Conservation (phyloP, 1,140 invertebrate species). For the Cataglyphis hispanica region DNA sequence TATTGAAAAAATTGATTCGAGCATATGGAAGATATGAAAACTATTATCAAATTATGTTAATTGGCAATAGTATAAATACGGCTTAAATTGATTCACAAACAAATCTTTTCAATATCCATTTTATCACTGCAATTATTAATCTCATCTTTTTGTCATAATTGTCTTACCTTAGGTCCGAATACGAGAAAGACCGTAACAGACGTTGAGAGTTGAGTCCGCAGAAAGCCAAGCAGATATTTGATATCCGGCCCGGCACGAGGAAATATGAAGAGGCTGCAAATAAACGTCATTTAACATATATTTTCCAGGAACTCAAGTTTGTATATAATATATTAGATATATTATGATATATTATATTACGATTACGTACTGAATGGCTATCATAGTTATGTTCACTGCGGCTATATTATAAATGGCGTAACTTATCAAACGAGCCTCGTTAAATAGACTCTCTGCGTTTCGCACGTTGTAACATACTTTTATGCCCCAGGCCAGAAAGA, state of each 20-base stretch:
- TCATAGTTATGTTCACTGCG: conserved; percentile 95
- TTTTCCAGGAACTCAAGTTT: neutral
- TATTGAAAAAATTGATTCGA: neutral
- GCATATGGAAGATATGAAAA: neutral
- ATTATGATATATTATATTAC: conserved; percentile 2
- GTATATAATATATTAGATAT: conserved; percentile 18
- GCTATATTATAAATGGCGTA: conserved; percentile 98
- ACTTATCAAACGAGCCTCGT: conserved; percentile 96
- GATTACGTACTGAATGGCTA: conserved; percentile 95
- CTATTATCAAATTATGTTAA: neutral
- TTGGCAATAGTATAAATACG: no score
- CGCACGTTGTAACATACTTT: conserved; percentile 96
- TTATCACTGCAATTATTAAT: neutral
- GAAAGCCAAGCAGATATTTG: conserved; percentile 95
- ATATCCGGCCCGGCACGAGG: conserved; percentile 95
- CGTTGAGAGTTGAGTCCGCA: conserved; percentile 95
- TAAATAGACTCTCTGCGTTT: conserved; percentile 96
- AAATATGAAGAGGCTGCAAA: conserved; percentile 92
- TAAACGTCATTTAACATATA: conserved; percentile 10
- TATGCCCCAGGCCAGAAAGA: conserved; percentile 96
- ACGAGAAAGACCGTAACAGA: conserved; percentile 94
- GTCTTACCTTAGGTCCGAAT: conserved; percentile 93
- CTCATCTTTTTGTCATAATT: neutral
- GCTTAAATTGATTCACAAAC: neutral
- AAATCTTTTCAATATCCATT: neutral